These are phyloP conservation scores for Onychostruthus taczanowskii DNA, from an alignment of 2,113 vertebrate species.

Conservation along the genomic window DNA sequence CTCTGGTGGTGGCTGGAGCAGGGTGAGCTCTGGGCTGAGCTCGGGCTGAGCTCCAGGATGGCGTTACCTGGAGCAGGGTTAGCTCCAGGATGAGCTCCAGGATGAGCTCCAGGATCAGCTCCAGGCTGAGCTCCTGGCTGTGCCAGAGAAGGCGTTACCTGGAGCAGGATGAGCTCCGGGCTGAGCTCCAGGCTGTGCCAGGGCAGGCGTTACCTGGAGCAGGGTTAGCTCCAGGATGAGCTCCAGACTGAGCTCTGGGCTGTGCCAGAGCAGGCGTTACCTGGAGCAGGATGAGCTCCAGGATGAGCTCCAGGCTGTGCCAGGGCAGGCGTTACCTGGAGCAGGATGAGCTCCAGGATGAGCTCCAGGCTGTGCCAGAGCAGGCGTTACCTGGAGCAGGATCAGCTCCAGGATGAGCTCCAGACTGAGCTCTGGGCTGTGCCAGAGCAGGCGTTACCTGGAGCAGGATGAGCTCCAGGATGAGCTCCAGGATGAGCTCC, in stretches of 20 bases:
- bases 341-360: neutral
- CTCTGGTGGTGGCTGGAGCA: rapidly evolving
- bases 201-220: slow-evolving; percentile 54
- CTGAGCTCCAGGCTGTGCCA: too few species aligned
- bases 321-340: slow-evolving; percentile 49
- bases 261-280: neutral
- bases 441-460: too few species aligned
- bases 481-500: too few species aligned
- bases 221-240: neutral
- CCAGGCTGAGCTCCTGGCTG: neutral
- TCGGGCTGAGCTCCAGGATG: neutral
- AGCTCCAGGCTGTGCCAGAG: too few species aligned
- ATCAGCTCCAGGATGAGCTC: neutral
- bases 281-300: neutral
- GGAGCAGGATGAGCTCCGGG: neutral
- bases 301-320: too few species aligned
- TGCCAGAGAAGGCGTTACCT: slow-evolving; percentile 18
- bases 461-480: too few species aligned
- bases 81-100: neutral
- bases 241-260: neutral
- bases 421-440: too few species aligned
- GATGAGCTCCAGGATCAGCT: neutral
- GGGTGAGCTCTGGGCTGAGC: neutral
- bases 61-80: slow-evolving; percentile 53
- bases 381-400: slow-evolving; percentile 54